Evolutionary conservation across 2,797 vertebrate genomes (phyloP).

Genomic region (Lateolabrax maculatus): DNA sequence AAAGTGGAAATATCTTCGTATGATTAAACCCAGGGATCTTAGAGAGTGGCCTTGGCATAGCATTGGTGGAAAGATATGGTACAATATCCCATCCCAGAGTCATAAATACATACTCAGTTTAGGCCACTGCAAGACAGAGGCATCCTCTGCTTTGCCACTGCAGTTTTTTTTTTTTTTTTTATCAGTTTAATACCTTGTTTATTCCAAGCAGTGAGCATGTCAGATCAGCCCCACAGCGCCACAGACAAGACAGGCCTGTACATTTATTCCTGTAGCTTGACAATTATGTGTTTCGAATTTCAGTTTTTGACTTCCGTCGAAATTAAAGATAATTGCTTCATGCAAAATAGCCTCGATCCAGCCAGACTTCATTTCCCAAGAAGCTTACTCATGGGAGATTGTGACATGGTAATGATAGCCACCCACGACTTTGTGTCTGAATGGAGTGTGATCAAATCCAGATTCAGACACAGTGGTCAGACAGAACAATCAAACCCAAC

Average conservation of each 20-base stretch:
- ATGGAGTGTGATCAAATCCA: constrained; percentile 59
- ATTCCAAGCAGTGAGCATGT: constrained; percentile 36
- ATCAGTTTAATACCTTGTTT: constrained; percentile 60
- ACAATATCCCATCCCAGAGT: constrained; percentile 63
- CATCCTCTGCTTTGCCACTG: constrained; percentile 18
- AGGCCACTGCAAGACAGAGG: constrained; percentile 36
- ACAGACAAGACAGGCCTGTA: constrained; percentile 45
- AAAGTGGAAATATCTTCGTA: constrained; percentile 72
- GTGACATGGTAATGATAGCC: constrained; percentile 73
- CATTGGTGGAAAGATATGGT: constrained; percentile 67
- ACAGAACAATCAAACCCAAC: constrained; percentile 57
- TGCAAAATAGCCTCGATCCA: constrained; percentile 57
- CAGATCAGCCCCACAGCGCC: constrained; percentile 30
- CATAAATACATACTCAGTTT: constrained; percentile 49
- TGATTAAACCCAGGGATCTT: constrained; percentile 74
- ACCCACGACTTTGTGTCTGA: constrained; percentile 67
- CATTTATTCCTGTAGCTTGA: constrained; percentile 48
- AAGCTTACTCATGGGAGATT: constrained; percentile 55
- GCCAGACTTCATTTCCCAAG: constrained; percentile 64
- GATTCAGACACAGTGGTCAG: constrained; percentile 62
- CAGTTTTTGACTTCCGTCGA: constrained; percentile 53
- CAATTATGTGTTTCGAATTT: constrained; percentile 66
- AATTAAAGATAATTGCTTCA: constrained; percentile 70
- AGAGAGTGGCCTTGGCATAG: constrained; percentile 58
- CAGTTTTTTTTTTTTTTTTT: constrained; percentile 48